A percentile compares a stretch with the other conserved stretches of the same genome.
Conservation (phyloP, 2,113 vertebrate species). For the Clupea harengus region DNA sequence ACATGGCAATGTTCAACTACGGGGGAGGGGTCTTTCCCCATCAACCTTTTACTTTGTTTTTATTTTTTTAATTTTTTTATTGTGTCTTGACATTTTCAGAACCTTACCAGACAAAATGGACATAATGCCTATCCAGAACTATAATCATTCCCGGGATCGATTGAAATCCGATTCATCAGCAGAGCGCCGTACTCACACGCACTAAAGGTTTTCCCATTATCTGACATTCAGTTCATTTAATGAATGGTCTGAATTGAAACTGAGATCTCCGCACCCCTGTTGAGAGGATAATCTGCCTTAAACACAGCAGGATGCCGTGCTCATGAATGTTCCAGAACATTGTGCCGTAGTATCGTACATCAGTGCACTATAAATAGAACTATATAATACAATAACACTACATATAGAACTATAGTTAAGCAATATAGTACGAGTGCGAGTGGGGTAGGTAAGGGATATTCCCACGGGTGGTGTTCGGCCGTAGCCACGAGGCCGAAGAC, state of each 20-base stretch:
- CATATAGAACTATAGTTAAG: no score
- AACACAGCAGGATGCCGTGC: neutral
- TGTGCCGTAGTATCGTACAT: neutral
- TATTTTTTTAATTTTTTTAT: no score
- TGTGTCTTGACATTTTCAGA: no score
- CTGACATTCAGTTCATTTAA: slow-evolving; percentile 4
- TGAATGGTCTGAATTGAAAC: neutral
- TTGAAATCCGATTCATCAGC: neutral
- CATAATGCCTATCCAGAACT: neutral
- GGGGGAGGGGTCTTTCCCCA: no score
- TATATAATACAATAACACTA: no score
- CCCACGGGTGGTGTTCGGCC: no score
- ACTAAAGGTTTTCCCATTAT: slow-evolving; percentile 14
- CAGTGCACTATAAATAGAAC: neutral
- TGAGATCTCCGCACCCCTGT: neutral
- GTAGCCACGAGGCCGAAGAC: no score
- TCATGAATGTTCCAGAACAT: neutral
- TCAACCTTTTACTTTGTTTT: no score
- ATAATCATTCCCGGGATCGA: neutral
- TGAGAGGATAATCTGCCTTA: neutral
- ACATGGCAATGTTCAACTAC: no score
- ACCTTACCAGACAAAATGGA: no score
- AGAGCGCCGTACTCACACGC: neutral
- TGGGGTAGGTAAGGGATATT: no score
- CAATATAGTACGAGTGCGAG: no score